Evolutionary conservation across 2,888 invertebrate species (phyloP).

Genomic region (Salpingus planirostris): DNA sequence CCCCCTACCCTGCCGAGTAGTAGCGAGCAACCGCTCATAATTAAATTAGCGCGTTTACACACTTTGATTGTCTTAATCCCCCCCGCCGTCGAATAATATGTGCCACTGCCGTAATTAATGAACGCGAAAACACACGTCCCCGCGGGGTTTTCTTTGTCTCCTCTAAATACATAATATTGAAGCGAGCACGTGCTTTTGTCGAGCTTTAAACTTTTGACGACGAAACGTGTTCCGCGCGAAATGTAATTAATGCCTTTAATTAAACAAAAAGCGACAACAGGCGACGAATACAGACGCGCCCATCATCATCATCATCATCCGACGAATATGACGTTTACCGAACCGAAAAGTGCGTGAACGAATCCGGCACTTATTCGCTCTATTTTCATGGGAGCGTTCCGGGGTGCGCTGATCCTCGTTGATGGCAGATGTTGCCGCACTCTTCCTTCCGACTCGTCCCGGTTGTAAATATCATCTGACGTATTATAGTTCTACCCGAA

Average conservation of each 20-base stretch:
- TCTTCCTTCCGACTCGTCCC: no score
- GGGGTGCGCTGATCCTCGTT: no score
- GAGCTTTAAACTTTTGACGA: slow-evolving; percentile 8
- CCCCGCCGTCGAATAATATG: slow-evolving; percentile 10
- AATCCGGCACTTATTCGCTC: no score
- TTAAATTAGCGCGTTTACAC: slow-evolving; percentile 12
- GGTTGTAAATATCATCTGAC: no score
- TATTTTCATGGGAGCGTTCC: no score
- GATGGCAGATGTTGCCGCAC: no score
- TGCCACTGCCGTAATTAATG: slow-evolving; percentile 13
- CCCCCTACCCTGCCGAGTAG: no score
- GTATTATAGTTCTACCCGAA: no score
- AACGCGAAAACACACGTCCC: slow-evolving; percentile 11
- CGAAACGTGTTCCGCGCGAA: slow-evolving; percentile 1
- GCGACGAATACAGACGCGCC: no score
- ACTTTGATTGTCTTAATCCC: slow-evolving; percentile 14
- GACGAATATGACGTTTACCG: no score
- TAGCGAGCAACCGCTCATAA: slow-evolving; percentile 10
- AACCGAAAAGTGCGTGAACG: no score
- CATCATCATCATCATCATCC: no score
- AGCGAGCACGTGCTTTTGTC: slow-evolving; percentile 4
- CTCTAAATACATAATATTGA: slow-evolving; percentile 5
- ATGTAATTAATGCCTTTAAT: slow-evolving; percentile 6
- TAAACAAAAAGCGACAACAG: slow-evolving; percentile 4
- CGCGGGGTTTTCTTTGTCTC: slow-evolving; percentile 10